Evolutionary conservation across 2,113 vertebrate genomes (phyloP).

Genomic region (Clinocottus analis): DNA sequence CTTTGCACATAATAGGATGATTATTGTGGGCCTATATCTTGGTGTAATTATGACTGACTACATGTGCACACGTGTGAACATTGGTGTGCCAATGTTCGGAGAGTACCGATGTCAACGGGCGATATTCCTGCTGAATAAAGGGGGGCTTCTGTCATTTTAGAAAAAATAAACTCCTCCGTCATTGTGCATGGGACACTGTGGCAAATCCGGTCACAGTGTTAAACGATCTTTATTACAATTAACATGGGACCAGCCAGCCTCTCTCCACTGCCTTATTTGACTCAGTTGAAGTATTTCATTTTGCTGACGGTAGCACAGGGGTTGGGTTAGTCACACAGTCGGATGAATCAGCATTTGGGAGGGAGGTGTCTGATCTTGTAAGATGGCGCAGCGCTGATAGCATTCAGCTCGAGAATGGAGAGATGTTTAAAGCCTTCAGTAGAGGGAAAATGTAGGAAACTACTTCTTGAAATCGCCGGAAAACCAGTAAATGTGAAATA

Average conservation of each 20-base stretch:
- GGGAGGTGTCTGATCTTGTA: constrained; percentile 25
- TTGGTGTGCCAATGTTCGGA: neutral
- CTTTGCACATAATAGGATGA: neutral
- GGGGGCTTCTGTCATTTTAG: neutral
- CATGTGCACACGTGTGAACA: neutral
- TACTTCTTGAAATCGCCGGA: too few species aligned
- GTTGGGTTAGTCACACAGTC: neutral
- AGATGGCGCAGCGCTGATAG: neutral
- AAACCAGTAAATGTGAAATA: neutral
- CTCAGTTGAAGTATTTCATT: neutral
- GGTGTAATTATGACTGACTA: neutral
- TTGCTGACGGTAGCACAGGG: neutral
- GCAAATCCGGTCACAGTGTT: neutral
- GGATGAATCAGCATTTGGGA: constrained; percentile 6
- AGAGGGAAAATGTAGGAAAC: neutral
- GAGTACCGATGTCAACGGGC: neutral
- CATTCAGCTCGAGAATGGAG: neutral
- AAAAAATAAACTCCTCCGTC: too few species aligned
- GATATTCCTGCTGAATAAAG: neutral
- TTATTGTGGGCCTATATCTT: neutral
- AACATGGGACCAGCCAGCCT: neutral
- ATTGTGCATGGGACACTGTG: neutral
- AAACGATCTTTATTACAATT: neutral
- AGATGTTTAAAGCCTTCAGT: neutral
- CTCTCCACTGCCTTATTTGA: neutral